Percentiles rank a stretch among this genome's conserved stretches.
Conservation (phyloP, 2,888 invertebrate genomes). For the Drosophila subsilvestris region DNA sequence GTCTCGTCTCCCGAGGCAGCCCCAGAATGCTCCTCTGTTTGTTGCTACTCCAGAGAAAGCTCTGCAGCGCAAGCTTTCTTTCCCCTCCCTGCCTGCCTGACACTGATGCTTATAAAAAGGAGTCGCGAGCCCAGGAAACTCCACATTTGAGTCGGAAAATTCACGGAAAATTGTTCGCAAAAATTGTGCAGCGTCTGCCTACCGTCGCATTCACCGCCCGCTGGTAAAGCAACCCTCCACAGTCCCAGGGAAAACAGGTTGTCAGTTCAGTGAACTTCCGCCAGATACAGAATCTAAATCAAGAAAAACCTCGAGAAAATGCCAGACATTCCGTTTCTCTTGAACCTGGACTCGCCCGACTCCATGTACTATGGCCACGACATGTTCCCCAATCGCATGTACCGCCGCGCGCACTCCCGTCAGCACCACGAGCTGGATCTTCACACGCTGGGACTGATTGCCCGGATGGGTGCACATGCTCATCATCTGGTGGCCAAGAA, state of each 20-base stretch:
- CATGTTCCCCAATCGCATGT: conserved; percentile 79
- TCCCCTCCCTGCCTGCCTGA: background rate
- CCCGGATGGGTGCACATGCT: conserved; percentile 77
- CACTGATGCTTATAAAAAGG: conserved; percentile 54
- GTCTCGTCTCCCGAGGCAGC: conserved; percentile 45
- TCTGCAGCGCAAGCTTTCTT: conserved; percentile 42
- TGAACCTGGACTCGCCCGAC: conserved; percentile 75
- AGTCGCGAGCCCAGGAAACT: conserved; percentile 37
- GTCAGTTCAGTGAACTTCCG: conserved; percentile 64
- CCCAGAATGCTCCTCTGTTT: conserved; percentile 46
- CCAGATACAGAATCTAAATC: conserved; percentile 59
- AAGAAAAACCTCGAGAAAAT: conserved; percentile 54
- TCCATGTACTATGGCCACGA: conserved; percentile 81
- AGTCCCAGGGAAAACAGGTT: conserved; percentile 50
- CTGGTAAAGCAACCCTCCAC: conserved; percentile 52
- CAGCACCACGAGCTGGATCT: conserved; percentile 75
- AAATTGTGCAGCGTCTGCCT: background rate
- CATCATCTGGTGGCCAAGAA: conserved; percentile 67
- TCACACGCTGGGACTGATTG: conserved; percentile 77
- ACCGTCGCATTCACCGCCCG: background rate
- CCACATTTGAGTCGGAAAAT: conserved; percentile 55
- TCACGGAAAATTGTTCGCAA: conserved; percentile 35
- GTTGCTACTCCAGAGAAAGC: conserved; percentile 53
- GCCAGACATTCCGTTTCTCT: conserved; percentile 79
- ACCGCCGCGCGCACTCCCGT: conserved; percentile 75